phyloP scores from a whole-genome alignment of 2,888 invertebrate species.

The Pseudococcus jackbeardsleyi region DNA sequence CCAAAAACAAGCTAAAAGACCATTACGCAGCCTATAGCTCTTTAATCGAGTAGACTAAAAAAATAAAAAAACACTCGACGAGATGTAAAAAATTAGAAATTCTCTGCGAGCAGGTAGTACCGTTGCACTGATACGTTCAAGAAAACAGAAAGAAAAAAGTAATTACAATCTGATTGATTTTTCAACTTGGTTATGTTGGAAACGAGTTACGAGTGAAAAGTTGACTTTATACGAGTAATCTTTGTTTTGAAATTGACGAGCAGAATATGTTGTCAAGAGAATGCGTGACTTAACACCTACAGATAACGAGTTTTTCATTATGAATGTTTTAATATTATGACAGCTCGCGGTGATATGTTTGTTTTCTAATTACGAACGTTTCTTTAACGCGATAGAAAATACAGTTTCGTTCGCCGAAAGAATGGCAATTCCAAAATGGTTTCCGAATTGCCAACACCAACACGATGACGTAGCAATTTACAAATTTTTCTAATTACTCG shows the following conservation, averaged over 20 bases:
- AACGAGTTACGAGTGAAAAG: slow-evolving; percentile 22
- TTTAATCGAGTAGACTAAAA: not conserved
- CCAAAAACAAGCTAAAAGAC: slow-evolving; percentile 1
- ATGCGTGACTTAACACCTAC: slow-evolving; percentile 51
- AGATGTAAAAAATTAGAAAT: no score
- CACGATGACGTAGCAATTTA: not conserved
- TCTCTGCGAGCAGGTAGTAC: not conserved
- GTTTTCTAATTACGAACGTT: slow-evolving; percentile 7
- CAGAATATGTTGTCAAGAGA: slow-evolving; percentile 23
- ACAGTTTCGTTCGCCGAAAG: not conserved
- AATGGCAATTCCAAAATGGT: slow-evolving; percentile 21
- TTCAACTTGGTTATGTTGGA: not conserved
- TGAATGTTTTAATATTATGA: slow-evolving; percentile 47
- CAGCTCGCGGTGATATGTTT: slow-evolving; percentile 43
- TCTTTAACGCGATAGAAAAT: not conserved
- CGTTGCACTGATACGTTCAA: not conserved
- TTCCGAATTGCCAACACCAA: not conserved
- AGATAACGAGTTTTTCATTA: slow-evolving; percentile 33
- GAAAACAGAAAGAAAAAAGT: slow-evolving; percentile 3
- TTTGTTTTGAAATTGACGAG: slow-evolving; percentile 26
- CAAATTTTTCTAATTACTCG: slow-evolving; percentile 18
- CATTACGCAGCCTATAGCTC: not conserved
- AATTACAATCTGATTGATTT: slow-evolving; percentile 42
- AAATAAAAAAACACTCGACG: not conserved
- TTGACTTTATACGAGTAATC: slow-evolving; percentile 11